Evolutionary conservation across 1,140 invertebrate species (phyloP).

Genomic region (Drosophila albomicans): DNA sequence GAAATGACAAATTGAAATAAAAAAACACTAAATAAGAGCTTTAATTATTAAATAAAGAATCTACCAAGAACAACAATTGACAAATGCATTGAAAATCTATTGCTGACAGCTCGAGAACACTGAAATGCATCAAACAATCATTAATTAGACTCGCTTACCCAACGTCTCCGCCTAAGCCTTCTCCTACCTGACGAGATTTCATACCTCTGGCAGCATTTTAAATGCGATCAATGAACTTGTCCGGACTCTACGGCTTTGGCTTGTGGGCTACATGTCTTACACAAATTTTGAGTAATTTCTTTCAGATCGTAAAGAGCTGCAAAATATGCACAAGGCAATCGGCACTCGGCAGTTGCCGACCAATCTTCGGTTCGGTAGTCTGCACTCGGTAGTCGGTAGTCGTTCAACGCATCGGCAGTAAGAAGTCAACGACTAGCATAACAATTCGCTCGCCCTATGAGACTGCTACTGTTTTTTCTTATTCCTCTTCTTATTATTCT

Average conservation of each 20-base stretch:
- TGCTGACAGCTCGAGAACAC: conserved; percentile 60
- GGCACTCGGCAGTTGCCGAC: conserved; percentile 11
- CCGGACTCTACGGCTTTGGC: conserved; percentile 21
- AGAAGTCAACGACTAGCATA: conserved; percentile 77
- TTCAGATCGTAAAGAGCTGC: conserved; percentile 71
- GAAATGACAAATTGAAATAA: conserved; percentile 40
- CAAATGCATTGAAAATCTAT: conserved; percentile 34
- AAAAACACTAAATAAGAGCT: conserved; percentile 81
- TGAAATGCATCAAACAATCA: conserved; percentile 64
- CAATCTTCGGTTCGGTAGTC: neutral
- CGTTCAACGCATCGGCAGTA: conserved; percentile 9
- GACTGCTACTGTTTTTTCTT: conserved; percentile 70
- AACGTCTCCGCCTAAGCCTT: conserved; percentile 8
- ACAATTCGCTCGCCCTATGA: conserved; percentile 82
- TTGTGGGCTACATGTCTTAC: conserved; percentile 62
- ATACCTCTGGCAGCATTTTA: conserved; percentile 58
- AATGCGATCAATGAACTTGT: conserved; percentile 82
- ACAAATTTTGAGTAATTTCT: conserved; percentile 78
- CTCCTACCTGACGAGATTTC: conserved; percentile 47
- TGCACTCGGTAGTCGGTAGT: conserved; percentile 6
- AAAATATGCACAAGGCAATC: conserved; percentile 53
- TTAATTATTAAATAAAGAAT: conserved; percentile 84
- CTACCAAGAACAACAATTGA: conserved; percentile 63
- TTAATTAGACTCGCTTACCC: conserved; percentile 58
- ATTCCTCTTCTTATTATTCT: conserved; percentile 21